Percentiles rank a stretch among this genome's conserved stretches.
Conservation (phyloP, 2,113 vertebrate species). For the Leuciscus idus region DNA sequence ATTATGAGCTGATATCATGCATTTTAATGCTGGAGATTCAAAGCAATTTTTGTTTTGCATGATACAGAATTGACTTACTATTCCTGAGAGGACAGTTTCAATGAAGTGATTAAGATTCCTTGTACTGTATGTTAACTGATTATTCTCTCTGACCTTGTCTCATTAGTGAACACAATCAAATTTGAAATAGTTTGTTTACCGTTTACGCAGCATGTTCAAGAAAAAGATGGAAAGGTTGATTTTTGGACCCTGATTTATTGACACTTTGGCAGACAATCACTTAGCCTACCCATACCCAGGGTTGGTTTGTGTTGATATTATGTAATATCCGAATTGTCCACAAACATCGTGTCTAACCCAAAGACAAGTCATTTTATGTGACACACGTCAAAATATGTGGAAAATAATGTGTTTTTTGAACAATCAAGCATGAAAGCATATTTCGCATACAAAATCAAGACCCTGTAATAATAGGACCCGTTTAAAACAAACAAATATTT, state of each 20-base stretch:
- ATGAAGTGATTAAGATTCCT: conserved; percentile 50
- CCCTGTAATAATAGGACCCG: too few relatives aligned
- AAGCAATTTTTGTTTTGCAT: conserved; percentile 57
- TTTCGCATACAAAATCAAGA: too few relatives aligned
- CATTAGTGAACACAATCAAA: conserved; percentile 22
- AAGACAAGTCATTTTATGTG: not conserved
- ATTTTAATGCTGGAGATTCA: conserved; percentile 52
- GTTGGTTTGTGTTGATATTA: not conserved
- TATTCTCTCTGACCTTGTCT: conserved; percentile 42
- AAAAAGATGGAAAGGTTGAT: not conserved
- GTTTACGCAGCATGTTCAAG: not conserved
- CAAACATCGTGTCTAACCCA: not conserved
- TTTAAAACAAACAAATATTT: too few relatives aligned
- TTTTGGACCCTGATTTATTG: not conserved
- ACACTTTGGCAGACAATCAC: not conserved
- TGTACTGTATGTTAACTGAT: conserved; percentile 41
- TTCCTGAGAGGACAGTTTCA: conserved; percentile 56
- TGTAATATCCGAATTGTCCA: not conserved
- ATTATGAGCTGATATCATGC: conserved; percentile 57
- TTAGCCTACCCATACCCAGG: not conserved
- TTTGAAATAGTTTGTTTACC: conserved; percentile 35
- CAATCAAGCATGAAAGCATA: too few relatives aligned
- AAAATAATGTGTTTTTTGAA: too few relatives aligned
- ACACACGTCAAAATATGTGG: too few relatives aligned
- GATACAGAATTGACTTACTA: conserved; percentile 56